These are phyloP conservation scores for Cephus pulcher DNA, from an alignment of 2,888 invertebrate genomes.

Conservation along the genomic window DNA sequence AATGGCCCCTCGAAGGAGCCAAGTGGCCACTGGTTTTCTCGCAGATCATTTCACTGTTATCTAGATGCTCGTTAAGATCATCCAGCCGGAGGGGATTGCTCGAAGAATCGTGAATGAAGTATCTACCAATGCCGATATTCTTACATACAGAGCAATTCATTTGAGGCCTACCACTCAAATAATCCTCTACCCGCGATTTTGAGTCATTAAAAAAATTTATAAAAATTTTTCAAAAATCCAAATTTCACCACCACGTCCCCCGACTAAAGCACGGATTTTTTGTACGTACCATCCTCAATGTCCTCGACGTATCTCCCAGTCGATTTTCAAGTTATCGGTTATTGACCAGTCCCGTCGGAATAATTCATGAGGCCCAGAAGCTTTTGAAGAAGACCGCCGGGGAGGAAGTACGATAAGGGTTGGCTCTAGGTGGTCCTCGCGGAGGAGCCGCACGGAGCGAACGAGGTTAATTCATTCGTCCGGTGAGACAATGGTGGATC, in stretches of 20 bases:
- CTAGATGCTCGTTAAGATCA: constrained; percentile 59
- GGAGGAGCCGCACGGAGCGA: constrained; percentile 24
- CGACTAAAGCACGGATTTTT: neutral
- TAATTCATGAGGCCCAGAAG: constrained; percentile 53
- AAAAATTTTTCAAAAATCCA: no score
- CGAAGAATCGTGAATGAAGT: neutral
- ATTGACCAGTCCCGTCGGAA: constrained; percentile 47
- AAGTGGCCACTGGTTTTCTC: constrained; percentile 56
- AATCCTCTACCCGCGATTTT: no score
- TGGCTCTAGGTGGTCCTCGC: constrained; percentile 4
- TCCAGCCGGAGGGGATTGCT: constrained; percentile 20
- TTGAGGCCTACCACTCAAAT: no score
- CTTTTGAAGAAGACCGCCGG: constrained; percentile 46
- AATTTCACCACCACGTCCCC: neutral
- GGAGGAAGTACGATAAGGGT: constrained; percentile 46
- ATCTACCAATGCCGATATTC: neutral
- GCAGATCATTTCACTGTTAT: constrained; percentile 57
- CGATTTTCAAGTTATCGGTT: constrained; percentile 45
- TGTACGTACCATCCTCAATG: constrained; percentile 31
- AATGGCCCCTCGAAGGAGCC: constrained; percentile 47
- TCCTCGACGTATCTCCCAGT: neutral
- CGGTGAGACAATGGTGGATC: constrained; percentile 56
- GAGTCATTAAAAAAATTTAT: no score
- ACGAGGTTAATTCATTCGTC: constrained; percentile 53
- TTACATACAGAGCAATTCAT: no score